phyloP scores from a whole-genome alignment of 2,113 vertebrate genomes.

The Ceyx margarethae region DNA sequence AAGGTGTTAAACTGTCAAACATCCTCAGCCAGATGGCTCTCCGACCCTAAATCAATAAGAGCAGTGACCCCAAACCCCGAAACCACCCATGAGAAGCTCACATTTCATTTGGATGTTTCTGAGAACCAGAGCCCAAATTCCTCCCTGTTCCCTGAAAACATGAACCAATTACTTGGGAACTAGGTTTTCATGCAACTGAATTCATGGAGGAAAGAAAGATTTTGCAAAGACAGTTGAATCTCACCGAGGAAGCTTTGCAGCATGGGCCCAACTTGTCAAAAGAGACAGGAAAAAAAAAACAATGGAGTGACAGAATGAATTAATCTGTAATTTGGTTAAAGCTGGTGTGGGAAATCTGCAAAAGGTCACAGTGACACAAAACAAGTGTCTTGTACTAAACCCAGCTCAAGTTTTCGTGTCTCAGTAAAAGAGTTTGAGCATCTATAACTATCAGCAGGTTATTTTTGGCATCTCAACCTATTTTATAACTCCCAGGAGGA shows the following conservation, averaged over 20 bases:
- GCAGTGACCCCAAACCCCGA: not conserved
- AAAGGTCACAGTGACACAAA: constrained; percentile 59
- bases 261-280: not conserved
- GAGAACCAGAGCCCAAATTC: not conserved
- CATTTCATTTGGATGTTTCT: not conserved
- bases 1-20: not conserved
- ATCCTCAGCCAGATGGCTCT: not conserved
- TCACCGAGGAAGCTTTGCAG: not conserved
- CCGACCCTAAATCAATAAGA: rapidly evolving
- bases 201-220: rapidly evolving
- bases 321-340: not conserved
- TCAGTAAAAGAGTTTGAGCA: constrained; percentile 22
- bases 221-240: not conserved
- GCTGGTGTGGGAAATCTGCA: not conserved
- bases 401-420: constrained; percentile 25
- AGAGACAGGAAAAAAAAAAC: not conserved
- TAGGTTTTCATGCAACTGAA: not conserved
- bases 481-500: constrained; percentile 61
- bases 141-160: not conserved
- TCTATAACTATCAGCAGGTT: constrained; percentile 61
- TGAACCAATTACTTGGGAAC: not conserved
- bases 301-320: not conserved
- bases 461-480: constrained; percentile 70
- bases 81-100: not conserved
- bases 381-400: constrained; percentile 20